Percentiles rank a stretch among this genome's conserved stretches.
phyloP scores from a whole-genome alignment of 1,140 invertebrate genomes.

The Gonatopus flavifemur region DNA sequence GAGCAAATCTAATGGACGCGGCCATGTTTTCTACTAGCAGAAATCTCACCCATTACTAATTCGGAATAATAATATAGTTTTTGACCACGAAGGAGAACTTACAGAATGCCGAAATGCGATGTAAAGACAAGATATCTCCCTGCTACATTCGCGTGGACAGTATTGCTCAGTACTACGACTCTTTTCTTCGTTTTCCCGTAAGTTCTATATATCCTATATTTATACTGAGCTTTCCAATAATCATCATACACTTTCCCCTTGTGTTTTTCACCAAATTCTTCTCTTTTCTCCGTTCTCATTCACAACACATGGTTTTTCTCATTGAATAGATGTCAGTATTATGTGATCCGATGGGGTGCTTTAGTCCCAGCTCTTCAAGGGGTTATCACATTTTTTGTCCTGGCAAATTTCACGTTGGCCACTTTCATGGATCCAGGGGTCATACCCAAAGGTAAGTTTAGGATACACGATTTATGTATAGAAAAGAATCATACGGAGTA shows the following conservation, averaged over 20 bases:
- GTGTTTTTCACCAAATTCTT: background rate
- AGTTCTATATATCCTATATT: slow-evolving; percentile 59
- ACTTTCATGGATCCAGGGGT: slow-evolving; percentile 99
- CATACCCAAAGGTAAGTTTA: slow-evolving; percentile 89
- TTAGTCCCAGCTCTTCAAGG: slow-evolving; percentile 92
- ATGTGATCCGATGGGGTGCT: slow-evolving; percentile 71
- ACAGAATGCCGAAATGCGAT: slow-evolving; percentile 90
- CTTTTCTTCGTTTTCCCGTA: slow-evolving; percentile 97
- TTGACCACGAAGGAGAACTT: slow-evolving; percentile 27
- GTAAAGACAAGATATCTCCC: slow-evolving; percentile 92
- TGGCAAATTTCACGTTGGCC: slow-evolving; percentile 97
- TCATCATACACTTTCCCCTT: background rate
- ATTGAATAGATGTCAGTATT: slow-evolving; percentile 80
- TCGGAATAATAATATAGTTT: slow-evolving; percentile 13
- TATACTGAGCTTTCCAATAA: slow-evolving; percentile 8
- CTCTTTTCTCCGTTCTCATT: slow-evolving; percentile 11
- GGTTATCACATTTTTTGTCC: slow-evolving; percentile 93
- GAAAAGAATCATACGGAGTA: background rate
- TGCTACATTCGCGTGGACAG: slow-evolving; percentile 93
- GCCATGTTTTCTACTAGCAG: slow-evolving; percentile 57
- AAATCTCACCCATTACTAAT: slow-evolving; percentile 45
- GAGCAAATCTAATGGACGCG: slow-evolving; percentile 51
- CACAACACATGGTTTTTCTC: too few species aligned
- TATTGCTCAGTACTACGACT: slow-evolving; percentile 85
- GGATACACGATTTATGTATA: background rate